These are phyloP conservation scores for Mus caroli DNA, from an alignment of 2,797 vertebrate species.

Conservation along the genomic window DNA sequence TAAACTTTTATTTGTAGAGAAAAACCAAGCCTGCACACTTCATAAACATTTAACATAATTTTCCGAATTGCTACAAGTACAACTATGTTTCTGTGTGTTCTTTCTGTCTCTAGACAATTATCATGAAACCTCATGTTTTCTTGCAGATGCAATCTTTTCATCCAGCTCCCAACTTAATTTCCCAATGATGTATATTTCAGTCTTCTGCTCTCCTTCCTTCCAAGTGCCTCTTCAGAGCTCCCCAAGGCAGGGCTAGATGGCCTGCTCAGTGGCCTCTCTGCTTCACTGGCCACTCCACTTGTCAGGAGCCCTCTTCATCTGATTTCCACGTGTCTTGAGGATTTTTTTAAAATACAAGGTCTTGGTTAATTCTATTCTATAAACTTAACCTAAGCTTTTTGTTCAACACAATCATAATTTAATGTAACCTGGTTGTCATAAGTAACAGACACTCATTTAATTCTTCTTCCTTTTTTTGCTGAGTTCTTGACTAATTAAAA, in stretches of 20 bases:
- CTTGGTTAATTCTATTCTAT: not conserved
- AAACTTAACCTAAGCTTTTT: not conserved
- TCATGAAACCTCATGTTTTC: not conserved
- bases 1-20: conserved; percentile 34
- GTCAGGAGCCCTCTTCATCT: not conserved
- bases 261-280: not conserved
- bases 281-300: fast-evolving
- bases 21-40: not conserved
- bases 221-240: not conserved
- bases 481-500: not conserved
- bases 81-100: not conserved
- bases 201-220: not conserved
- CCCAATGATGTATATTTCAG: no score
- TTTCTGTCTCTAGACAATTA: not conserved
- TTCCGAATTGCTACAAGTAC: not conserved
- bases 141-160: not conserved
- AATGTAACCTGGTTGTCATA: not conserved
- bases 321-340: conserved; percentile 14
- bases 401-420: not conserved
- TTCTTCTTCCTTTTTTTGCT: not conserved
- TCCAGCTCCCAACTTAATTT: not conserved
- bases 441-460: not conserved
- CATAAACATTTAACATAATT: not conserved
- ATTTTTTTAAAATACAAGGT: not conserved
- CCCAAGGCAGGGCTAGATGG: not conserved